Percentiles rank a stretch among this genome's conserved stretches.
phyloP scores from a whole-genome alignment of 1,140 invertebrate genomes.

The Macrotrachela quadricornifera region DNA sequence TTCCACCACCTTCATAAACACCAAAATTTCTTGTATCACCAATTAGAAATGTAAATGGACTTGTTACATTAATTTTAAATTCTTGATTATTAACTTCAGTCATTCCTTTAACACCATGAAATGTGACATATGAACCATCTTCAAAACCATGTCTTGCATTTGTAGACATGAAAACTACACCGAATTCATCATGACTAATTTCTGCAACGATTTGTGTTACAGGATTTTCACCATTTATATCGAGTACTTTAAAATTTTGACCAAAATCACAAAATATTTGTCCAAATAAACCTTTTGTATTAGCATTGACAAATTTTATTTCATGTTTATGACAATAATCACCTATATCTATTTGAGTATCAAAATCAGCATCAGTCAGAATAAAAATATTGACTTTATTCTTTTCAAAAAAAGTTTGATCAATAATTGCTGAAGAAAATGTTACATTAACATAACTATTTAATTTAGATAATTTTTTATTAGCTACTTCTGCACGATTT shows the following conservation, averaged over 20 bases:
- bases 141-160: slow-evolving; percentile 41
- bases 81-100: slow-evolving; percentile 66
- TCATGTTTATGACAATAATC: slow-evolving; percentile 55
- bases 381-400: slow-evolving; percentile 51
- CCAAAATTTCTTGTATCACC: slow-evolving; percentile 55
- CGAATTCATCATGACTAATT: slow-evolving; percentile 54
- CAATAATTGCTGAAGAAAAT: slow-evolving; percentile 12
- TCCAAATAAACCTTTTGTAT: slow-evolving; percentile 73
- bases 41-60: slow-evolving; percentile 91
- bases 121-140: slow-evolving; percentile 83
- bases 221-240: slow-evolving; percentile 68
- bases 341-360: slow-evolving; percentile 55
- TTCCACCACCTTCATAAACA: slow-evolving; percentile 50
- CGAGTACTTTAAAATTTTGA: slow-evolving; percentile 55
- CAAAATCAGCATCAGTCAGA: slow-evolving; percentile 49
- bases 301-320: slow-evolving; percentile 67
- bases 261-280: slow-evolving; percentile 88
- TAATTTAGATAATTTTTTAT: slow-evolving; percentile 57
- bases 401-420: background rate
- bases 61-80: slow-evolving; percentile 62
- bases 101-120: slow-evolving; percentile 83
- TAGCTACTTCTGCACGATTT: slow-evolving; percentile 63
- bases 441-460: slow-evolving; percentile 73
- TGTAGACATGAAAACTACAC: slow-evolving; percentile 36
- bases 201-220: slow-evolving; percentile 38